phyloP scores from a whole-genome alignment of 2,113 vertebrate genomes.

The Burhinus bistriatus region DNA sequence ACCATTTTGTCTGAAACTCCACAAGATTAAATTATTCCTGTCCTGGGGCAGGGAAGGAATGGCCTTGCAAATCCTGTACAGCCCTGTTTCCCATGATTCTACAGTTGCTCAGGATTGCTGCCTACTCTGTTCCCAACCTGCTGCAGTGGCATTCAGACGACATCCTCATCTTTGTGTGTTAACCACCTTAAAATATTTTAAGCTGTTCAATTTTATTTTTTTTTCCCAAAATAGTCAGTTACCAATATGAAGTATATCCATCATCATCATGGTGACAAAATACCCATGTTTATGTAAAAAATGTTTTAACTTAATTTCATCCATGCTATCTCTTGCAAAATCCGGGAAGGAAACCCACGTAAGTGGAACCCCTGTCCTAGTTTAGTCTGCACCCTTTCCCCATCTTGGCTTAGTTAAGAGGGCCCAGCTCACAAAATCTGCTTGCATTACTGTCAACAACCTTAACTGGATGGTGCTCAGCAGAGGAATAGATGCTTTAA shows the following conservation, averaged over 20 bases:
- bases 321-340: background rate
- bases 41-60: background rate
- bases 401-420: background rate
- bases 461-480: background rate
- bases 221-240: background rate
- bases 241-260: background rate
- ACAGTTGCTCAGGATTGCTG: background rate
- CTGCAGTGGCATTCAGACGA: background rate
- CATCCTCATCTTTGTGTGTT: background rate
- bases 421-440: background rate
- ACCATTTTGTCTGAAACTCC: background rate
- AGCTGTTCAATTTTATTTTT: background rate
- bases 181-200: background rate
- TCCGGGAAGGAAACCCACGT: accelerated
- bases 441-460: background rate
- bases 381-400: background rate
- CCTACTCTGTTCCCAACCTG: background rate
- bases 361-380: background rate
- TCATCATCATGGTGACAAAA: background rate
- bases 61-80: background rate
- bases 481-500: background rate
- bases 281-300: background rate
- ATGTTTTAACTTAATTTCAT: background rate
- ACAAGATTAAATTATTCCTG: background rate
- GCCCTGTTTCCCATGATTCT: background rate